Evolutionary conservation across 2,797 vertebrate genomes (phyloP), one percentile per base, ranked within the genome.

Genomic region (Linurgus olivaceus): DNA sequence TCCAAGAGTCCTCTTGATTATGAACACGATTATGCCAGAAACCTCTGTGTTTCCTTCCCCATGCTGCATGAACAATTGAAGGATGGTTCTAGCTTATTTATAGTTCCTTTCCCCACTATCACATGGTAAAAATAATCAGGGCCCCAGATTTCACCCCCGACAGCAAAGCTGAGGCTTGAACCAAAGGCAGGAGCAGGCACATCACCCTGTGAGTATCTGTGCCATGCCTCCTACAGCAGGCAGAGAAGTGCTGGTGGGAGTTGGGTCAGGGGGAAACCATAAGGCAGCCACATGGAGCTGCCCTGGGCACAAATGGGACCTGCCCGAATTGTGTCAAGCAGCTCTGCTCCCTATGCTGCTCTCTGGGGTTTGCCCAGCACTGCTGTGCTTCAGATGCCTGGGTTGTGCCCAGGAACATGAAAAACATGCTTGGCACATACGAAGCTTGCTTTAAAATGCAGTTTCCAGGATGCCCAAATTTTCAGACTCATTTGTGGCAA

Each of bases 401-500:
- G 12, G 23, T 17, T 80, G 40, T 48, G 29, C 38, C 48, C 80
- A 62, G 44, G 20, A 85, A 38, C 0, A 1, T 8, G 51, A 17
- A 24, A 61, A 76, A 81, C 35, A 45, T 1, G 6, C 26, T 84
- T 62, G 66, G 38, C 47, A 84, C 2, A 0, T 21, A 47, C 3
- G 10, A 85, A 63, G 59, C 21, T 79, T 67, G n/a, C 50, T 42
- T 90, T 61, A 86, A 87, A 86, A 40, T 5, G 19, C 33, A 54
- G 38, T 31, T 94, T 84, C 47, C 68, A 94, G 65, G 42, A 80
- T 2, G 7, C 8, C 26, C 21, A 80, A 71, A 25, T 94, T 85
- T 82, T 61, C 84, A 92, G 75, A 78, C 55, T 92, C 18, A 62
- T 81, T 88, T 58, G 58, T 74, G 82, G 68, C 45, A 86, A 87